Base-by-base conservation (phyloP, 2,797 vertebrate genomes). In the Carapus acus region DNA sequence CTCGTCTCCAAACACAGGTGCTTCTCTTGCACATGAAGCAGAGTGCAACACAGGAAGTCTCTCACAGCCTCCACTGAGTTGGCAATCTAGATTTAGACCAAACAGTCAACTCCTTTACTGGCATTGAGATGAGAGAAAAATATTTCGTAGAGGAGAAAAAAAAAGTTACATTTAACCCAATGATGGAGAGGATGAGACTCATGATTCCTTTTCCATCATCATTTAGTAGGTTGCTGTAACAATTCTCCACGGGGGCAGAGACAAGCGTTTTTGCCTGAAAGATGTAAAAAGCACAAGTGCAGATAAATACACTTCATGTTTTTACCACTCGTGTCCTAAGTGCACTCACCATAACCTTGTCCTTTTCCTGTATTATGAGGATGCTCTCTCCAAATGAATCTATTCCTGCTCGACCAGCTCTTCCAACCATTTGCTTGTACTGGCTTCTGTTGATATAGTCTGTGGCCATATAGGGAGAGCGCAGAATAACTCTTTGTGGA, bases 381-480 rank as follows among this genome's bases (percentile, higher is more conserved):
- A 98, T 88, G 54, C 96, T 98, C 84, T 99, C 96, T 6, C 96
- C 96, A 50, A 58, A 43, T 1, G 76, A 73, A 72, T 97, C 95
- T 54, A 98, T 92, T 7, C 96, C 96, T 1, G 96, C 94, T 47
- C 95, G 88, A 1, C 96, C 95, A 9, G 94, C 96, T 70, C 96
- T 87, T 17, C 95, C 96, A 54, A 92, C 86, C 94, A 98, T 99
- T 81, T 99, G 96, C 48, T 97, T 93, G 74, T 99, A 99, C 55
- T 96, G 95, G 72, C 76, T 94, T 75, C 89, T 92, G 86, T 87
- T 95, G 71, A 99, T 81, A 83, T 96, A 94, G 47, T 93, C 90
- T 1, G 66, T 81, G 18, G 89, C 95, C 73, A 98, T 79, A 40
- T 94, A 97, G 0, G 96, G 95, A 1, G 96, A 93, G 61, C 95